Evolutionary conservation across 2,113 vertebrate species (phyloP), one percentile per base, ranked within the genome.

Genomic region (Maccullochella peelii): DNA sequence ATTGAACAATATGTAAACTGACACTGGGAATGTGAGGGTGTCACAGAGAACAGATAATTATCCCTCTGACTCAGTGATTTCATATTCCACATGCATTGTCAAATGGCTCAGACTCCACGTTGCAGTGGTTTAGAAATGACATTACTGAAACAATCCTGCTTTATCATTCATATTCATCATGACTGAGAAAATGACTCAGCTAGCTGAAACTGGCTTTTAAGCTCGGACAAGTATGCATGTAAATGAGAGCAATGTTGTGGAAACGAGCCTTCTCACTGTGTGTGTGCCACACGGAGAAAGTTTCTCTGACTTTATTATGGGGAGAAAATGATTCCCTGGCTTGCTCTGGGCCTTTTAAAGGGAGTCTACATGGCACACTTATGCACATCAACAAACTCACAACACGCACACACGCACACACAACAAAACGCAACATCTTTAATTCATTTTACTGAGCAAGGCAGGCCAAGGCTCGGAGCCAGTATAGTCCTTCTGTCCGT

Each of bases 401-500:
- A 77, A 25, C 61, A 52, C 49, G 49, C 62, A 65, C 7, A 40
- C 49, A 85, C 59, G 54, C 27, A 52, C 68, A 30, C 49, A 75
- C 47, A 55, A 63, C 62, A 49, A 54, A 74, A 77, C 61, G 1
- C 49, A 75, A 69, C 87, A 89, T 83, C 86, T 89, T 88, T 86
- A 75, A 84, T 84, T 62, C 66, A 81, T 91, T 89, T 90, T 7
- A 78, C 47, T 71, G 59, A 80, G 65, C 16, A 52, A 72, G 25
- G 59, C 55, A 66, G 77, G 63, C 79, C 54, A 40, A 54, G 80
- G 82, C 77, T 63, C n/a, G 6, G 67, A 83, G 65, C 66, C 80
- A 85, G 71, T 27, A 6, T 73, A 62, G 72, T 68, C 57, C 61
- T 79, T 63, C 49, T 84, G 78, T 73, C 86, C 55, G 8, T 44